A percentile compares a stretch with the other conserved stretches of the same genome.
Evolutionary conservation across 2,797 vertebrate genomes (phyloP).

Genomic region (Tarsius wallacei): DNA sequence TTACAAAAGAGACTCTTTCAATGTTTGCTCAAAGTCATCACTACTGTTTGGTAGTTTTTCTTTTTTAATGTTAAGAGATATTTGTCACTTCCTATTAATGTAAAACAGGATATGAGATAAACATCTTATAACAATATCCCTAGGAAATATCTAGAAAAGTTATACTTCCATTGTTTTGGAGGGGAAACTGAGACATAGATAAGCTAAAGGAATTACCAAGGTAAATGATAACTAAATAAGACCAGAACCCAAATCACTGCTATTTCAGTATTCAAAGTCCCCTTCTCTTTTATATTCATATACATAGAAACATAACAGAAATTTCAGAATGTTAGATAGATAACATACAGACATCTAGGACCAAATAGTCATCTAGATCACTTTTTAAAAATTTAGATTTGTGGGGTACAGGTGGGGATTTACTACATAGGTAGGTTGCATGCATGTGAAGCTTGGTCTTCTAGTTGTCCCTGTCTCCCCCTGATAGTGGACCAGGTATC

Average conservation of each 20-base stretch:
- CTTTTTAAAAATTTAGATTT: neutral
- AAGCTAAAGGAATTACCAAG: neutral
- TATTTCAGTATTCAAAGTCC: neutral
- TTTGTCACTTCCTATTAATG: neutral
- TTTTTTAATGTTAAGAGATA: neutral
- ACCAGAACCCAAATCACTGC: neutral
- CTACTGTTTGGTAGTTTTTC: neutral
- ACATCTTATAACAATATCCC: neutral
- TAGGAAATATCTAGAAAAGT: neutral
- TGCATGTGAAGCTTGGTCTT: too few relatives aligned
- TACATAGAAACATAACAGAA: neutral
- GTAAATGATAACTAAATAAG: slow-evolving; percentile 6
- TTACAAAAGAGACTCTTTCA: slow-evolving; percentile 19
- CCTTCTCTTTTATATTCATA: neutral
- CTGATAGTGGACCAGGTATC: too few relatives aligned
- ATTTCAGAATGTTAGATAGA: neutral
- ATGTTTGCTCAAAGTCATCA: neutral
- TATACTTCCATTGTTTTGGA: neutral
- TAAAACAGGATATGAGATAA: neutral
- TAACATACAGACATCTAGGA: neutral
- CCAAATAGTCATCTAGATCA: neutral
- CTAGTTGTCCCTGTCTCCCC: too few relatives aligned
- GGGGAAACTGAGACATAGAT: neutral
- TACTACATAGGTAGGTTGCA: too few relatives aligned
- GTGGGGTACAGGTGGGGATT: too few relatives aligned